Evolutionary conservation across 2,888 invertebrate genomes (phyloP).

Genomic region (Stenoptilia bipunctidactyla): DNA sequence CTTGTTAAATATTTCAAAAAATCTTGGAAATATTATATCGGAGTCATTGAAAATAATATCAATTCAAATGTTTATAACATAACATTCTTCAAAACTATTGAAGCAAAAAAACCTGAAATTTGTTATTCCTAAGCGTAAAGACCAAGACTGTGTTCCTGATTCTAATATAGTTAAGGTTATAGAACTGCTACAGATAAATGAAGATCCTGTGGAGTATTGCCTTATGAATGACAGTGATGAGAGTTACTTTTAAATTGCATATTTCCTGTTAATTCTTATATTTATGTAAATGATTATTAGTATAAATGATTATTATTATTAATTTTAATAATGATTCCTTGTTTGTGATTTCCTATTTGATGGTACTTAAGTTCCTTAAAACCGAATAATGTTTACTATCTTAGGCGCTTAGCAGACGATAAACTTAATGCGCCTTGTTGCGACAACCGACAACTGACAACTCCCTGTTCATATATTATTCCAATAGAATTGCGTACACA

Average conservation of each 20-base stretch:
- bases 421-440: too few relatives aligned
- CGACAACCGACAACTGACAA: too few relatives aligned
- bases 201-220: background rate
- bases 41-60: slow-evolving; percentile 1
- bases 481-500: too few relatives aligned
- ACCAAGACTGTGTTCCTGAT: background rate
- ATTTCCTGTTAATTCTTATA: background rate
- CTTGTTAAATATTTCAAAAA: background rate
- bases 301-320: too few relatives aligned
- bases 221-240: background rate
- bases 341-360: too few relatives aligned
- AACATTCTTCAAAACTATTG: background rate
- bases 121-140: background rate
- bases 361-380: too few relatives aligned
- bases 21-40: slow-evolving; percentile 3
- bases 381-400: too few relatives aligned
- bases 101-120: background rate
- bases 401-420: too few relatives aligned
- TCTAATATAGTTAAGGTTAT: background rate
- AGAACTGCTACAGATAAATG: background rate
- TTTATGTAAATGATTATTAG: background rate
- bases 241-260: background rate
- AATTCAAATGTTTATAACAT: background rate
- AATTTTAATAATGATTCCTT: too few relatives aligned
- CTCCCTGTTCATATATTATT: too few relatives aligned